These are phyloP conservation scores for Bruchidius siliquastri DNA, from an alignment of 2,888 invertebrate species.

Conservation along the genomic window DNA sequence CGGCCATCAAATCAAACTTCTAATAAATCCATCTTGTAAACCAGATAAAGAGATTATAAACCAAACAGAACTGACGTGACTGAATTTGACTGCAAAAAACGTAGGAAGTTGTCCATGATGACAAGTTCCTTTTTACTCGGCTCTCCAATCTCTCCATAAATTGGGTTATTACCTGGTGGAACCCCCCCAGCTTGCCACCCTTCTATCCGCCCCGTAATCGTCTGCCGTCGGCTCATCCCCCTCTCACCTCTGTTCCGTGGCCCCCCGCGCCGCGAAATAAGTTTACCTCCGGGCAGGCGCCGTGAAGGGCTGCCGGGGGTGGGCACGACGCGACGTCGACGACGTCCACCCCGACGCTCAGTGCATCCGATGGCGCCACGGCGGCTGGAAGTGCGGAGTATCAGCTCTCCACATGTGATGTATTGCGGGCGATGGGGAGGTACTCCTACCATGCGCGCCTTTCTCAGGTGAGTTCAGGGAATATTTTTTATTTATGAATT, in stretches of 20 bases:
- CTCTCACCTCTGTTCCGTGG: not conserved
- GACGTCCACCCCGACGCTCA: conserved; percentile 29
- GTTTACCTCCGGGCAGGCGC: conserved; percentile 20
- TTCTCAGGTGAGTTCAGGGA: too few species aligned
- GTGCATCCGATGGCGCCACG: conserved; percentile 46
- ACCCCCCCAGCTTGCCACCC: not conserved
- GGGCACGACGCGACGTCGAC: conserved; percentile 34
- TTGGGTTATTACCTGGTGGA: not conserved
- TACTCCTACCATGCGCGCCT: too few species aligned
- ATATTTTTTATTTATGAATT: too few species aligned
- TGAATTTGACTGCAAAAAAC: not conserved
- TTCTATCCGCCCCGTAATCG: not conserved
- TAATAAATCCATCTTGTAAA: too few species aligned
- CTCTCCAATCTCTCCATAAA: not conserved
- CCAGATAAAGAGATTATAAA: not conserved
- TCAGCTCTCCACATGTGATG: conserved; percentile 3
- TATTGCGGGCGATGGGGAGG: not conserved
- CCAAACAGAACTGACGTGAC: not conserved
- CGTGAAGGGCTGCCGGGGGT: conserved; percentile 34
- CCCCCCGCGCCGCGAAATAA: conserved; percentile 7
- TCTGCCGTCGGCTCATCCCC: not conserved
- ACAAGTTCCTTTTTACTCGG: not conserved
- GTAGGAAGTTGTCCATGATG: not conserved
- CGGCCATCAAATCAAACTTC: too few species aligned
- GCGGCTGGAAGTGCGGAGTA: conserved; percentile 40